A percentile compares a stretch with the other conserved stretches of the same genome.
phyloP scores from a whole-genome alignment of 2,888 invertebrate genomes.

The Nezara viridula region DNA sequence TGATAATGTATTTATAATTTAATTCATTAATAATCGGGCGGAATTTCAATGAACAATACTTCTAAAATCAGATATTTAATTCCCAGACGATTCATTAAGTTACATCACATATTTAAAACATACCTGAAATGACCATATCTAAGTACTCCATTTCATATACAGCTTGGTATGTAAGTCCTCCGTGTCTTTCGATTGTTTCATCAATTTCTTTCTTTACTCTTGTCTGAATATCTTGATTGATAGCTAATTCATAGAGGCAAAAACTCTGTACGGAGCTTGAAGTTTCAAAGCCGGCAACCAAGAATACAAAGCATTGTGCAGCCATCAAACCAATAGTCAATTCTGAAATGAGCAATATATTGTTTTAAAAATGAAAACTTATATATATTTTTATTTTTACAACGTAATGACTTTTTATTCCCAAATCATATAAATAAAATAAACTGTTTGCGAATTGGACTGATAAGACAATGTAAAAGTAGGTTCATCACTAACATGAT shows the following conservation, averaged over 20 bases:
- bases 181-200: constrained; percentile 69
- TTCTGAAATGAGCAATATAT: background rate
- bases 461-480: too few species aligned
- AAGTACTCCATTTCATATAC: constrained; percentile 72
- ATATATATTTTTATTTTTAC: background rate
- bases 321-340: constrained; percentile 69
- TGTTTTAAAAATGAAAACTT: background rate
- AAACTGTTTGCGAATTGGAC: too few species aligned
- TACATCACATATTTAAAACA: too few species aligned
- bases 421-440: too few species aligned
- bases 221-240: constrained; percentile 71
- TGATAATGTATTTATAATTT: too few species aligned
- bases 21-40: too few species aligned
- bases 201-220: constrained; percentile 71
- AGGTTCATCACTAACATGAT: too few species aligned
- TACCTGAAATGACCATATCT: constrained; percentile 72
- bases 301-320: constrained; percentile 71
- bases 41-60: too few species aligned
- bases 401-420: too few species aligned
- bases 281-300: constrained; percentile 73
- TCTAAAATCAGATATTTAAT: too few species aligned
- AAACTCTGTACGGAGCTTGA: constrained; percentile 74
- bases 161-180: constrained; percentile 71
- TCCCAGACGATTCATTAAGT: too few species aligned
- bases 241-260: constrained; percentile 73